phyloP scores from a whole-genome alignment of 1,140 invertebrate species.

The Phthorimaea operculella region DNA sequence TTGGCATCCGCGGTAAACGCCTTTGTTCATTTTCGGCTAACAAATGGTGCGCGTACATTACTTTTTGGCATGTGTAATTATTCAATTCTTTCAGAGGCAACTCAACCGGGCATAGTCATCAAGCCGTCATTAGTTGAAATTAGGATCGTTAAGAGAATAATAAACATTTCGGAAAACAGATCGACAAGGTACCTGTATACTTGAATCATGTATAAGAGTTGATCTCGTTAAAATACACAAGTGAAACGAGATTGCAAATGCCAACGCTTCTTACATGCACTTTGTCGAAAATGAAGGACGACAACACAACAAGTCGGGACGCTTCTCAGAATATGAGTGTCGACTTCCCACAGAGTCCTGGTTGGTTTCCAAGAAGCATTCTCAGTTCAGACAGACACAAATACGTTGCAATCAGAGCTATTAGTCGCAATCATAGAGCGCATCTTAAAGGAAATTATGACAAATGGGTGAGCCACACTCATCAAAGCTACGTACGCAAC shows the following conservation, averaged over 20 bases:
- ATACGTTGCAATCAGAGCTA: constrained; percentile 1
- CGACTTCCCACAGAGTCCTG: constrained; percentile 27
- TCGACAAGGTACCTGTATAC: too few species aligned
- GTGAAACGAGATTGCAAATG: too few species aligned
- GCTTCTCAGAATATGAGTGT: constrained; percentile 25
- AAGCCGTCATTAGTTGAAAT: too few species aligned
- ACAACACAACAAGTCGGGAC: constrained; percentile 18
- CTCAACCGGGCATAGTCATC: too few species aligned
- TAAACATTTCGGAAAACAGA: too few species aligned
- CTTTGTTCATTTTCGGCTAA: not conserved
- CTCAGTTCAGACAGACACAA: constrained; percentile 4
- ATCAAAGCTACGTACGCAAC: not conserved
- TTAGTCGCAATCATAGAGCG: not conserved
- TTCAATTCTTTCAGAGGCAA: too few species aligned
- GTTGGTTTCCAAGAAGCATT: constrained; percentile 26
- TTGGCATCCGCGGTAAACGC: not conserved
- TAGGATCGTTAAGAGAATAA: too few species aligned
- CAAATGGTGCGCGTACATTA: too few species aligned
- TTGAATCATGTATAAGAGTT: too few species aligned
- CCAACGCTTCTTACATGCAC: constrained; percentile 3
- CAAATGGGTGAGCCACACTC: not conserved
- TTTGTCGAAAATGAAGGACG: constrained; percentile 29
- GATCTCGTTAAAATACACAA: too few species aligned
- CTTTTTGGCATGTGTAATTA: too few species aligned
- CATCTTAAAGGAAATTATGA: not conserved